Base-by-base conservation (phyloP, 2,797 vertebrate genomes). In the Amphiprion clarkii region DNA sequence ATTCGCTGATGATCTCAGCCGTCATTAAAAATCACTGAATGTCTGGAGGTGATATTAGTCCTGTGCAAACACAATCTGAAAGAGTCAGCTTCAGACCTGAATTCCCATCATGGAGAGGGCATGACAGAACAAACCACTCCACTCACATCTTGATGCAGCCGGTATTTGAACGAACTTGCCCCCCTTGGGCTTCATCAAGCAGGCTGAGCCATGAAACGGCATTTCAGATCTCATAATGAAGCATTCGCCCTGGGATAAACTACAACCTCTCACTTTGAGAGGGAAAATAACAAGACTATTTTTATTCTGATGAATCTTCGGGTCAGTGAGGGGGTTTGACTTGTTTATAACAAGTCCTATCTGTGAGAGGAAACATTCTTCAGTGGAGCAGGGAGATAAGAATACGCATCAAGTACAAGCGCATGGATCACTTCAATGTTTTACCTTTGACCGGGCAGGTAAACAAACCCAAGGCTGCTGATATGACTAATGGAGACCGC, bases 91-190 rank as follows among this genome's bases (percentile, higher is more conserved):
- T 69, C 54, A 76, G 81, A 91, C 77, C 75, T 78, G 77, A 78
- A 78, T 88, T 89, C 83, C 60, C 83, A 87, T 80, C 67, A 75
- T 48, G 69, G 55, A 52, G 44, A 78, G 66, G 88, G 69, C 91
- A 90, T 81, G 86, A 88, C 78, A 73, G 81, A 81, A 91, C 90
- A 90, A 83, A 87, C 69, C 70, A 56, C 40, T 58, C 60, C 54
- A 74, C 66, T 85, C 86, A 61, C 76, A 66, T 86, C 63, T 54
- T 9, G 11, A 62, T 76, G 78, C 79, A 84, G 83, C 70, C 72
- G 23, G 74, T 75, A 78, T 88, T 74, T 81, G 62, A 72, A 87
- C 62, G 29, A 86, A 81, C 78, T 75, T 57, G 60, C n/a, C 53
- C 29, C 78, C 79, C 78, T 78, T 21, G 3, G 78, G 86, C 82